Evolutionary conservation across 1,140 invertebrate species (phyloP).

Genomic region (Cotesia typhae): DNA sequence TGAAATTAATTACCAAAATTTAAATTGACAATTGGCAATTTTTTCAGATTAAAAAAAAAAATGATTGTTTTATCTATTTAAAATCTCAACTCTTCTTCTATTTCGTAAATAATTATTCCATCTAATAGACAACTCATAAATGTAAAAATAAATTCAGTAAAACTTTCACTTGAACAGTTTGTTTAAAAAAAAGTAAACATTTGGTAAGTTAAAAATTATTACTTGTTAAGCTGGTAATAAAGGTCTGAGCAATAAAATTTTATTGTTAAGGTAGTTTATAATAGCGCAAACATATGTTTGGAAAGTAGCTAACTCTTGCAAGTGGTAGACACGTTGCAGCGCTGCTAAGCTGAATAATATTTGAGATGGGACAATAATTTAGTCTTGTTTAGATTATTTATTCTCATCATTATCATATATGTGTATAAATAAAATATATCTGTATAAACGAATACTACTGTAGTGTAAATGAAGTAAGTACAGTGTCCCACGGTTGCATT

Average conservation of each 20-base stretch:
- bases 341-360: slow-evolving; percentile 3
- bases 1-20: too few relatives aligned
- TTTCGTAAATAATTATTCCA: too few relatives aligned
- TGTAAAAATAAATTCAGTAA: too few relatives aligned
- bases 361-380: not conserved
- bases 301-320: slow-evolving; percentile 31
- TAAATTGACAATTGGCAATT: too few relatives aligned
- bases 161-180: too few relatives aligned
- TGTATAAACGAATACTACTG: too few relatives aligned
- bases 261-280: slow-evolving; percentile 22
- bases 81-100: too few relatives aligned
- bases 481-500: slow-evolving; percentile 1
- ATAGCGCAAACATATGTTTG: slow-evolving; percentile 30
- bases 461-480: not conserved
- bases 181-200: too few relatives aligned
- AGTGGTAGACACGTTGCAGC: slow-evolving; percentile 27
- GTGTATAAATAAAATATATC: slow-evolving; percentile 1
- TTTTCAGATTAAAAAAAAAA: too few relatives aligned
- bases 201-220: not conserved
- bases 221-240: not conserved
- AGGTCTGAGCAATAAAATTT: slow-evolving; percentile 27
- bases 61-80: too few relatives aligned
- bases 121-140: too few relatives aligned
- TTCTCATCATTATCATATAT: not conserved
- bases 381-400: not conserved